phyloP scores from a whole-genome alignment of 2,797 vertebrate genomes.

The Notolepis coatsorum region DNA sequence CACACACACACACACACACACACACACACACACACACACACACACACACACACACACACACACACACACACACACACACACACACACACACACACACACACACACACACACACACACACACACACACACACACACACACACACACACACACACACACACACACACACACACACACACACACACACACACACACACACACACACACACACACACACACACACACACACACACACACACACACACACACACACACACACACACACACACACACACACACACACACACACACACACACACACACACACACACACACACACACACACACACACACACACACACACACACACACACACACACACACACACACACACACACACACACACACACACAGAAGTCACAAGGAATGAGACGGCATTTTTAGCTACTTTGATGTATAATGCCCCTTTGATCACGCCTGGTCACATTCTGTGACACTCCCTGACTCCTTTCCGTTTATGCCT shows the following conservation, averaged over 20 bases:
- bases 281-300: not conserved
- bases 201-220: not conserved
- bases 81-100: no score
- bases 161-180: not conserved
- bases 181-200: not conserved
- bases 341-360: slow-evolving; percentile 4
- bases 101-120: no score
- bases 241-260: slow-evolving; percentile 1
- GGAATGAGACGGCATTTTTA: slow-evolving; percentile 51
- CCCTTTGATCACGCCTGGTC: slow-evolving; percentile 68
- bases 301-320: not conserved
- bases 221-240: not conserved
- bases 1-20: no score
- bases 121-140: not conserved
- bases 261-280: not conserved
- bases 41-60: no score
- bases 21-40: no score
- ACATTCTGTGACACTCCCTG: slow-evolving; percentile 60
- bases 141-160: not conserved
- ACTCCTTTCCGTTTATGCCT: slow-evolving; percentile 36
- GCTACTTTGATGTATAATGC: slow-evolving; percentile 54
- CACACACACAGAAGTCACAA: slow-evolving; percentile 64
- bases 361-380: slow-evolving; percentile 47
- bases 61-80: no score
- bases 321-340: slow-evolving; percentile 1